Conservation (phyloP, 2,113 vertebrate genomes). For the Colius striatus region DNA sequence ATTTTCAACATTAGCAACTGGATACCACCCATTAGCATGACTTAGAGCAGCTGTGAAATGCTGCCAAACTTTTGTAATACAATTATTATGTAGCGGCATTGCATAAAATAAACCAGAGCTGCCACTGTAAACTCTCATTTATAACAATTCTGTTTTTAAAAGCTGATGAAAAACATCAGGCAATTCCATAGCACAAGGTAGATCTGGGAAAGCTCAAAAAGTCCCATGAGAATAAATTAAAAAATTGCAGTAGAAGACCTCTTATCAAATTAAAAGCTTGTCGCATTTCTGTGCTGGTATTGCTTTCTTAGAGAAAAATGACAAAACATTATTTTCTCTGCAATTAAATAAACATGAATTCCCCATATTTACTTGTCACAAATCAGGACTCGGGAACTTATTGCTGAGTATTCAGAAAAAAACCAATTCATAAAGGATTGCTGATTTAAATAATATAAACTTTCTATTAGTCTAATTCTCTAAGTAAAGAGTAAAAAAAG, state of each 20-base stretch:
- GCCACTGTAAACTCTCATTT: slow-evolving; percentile 42
- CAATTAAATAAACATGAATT: not conserved
- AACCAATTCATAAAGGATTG: not conserved
- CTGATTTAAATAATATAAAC: not conserved
- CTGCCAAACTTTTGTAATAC: slow-evolving; percentile 35
- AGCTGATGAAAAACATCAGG: slow-evolving; percentile 34
- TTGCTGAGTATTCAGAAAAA: not conserved
- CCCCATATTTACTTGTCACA: not conserved
- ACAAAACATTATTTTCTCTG: not conserved
- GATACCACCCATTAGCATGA: slow-evolving; percentile 53
- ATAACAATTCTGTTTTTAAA: slow-evolving; percentile 43
- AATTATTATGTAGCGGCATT: slow-evolving; percentile 20
- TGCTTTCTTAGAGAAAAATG: slow-evolving; percentile 5
- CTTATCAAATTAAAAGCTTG: slow-evolving; percentile 39
- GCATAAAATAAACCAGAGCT: slow-evolving; percentile 48
- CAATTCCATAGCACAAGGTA: not conserved
- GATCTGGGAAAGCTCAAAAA: slow-evolving; percentile 53
- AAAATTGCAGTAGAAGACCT: not conserved
- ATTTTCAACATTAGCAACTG: slow-evolving; percentile 63
- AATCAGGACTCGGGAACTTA: not conserved
- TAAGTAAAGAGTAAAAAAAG: not conserved
- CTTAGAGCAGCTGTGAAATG: slow-evolving; percentile 60
- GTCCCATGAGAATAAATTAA: slow-evolving; percentile 25
- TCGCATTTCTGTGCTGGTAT: not conserved
- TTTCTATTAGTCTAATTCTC: not conserved